Percentiles rank a stretch among this genome's conserved stretches.
Evolutionary conservation across 2,888 invertebrate genomes (phyloP).

Genomic region (Xanthorhoe spadicearia): DNA sequence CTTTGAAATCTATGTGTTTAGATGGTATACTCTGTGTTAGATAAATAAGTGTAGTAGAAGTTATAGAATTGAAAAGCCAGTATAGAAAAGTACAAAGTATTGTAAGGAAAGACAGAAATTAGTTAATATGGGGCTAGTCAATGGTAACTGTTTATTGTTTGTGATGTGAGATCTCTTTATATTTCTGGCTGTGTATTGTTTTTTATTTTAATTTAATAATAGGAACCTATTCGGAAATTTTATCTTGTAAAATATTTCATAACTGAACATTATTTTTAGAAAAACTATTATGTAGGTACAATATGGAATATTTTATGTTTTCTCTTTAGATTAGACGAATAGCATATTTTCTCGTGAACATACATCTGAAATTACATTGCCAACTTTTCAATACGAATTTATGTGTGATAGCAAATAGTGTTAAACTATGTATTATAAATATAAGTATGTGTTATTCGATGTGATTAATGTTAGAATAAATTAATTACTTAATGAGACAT

Average conservation of each 20-base stretch:
- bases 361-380: slow-evolving; percentile 37
- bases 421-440: slow-evolving; percentile 32
- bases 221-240: neutral
- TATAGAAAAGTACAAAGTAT: slow-evolving; percentile 46
- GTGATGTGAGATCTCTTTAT: slow-evolving; percentile 63
- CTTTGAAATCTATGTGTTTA: slow-evolving; percentile 53
- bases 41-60: slow-evolving; percentile 37
- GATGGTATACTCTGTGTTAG: slow-evolving; percentile 52
- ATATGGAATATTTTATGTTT: neutral
- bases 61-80: slow-evolving; percentile 32
- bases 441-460: slow-evolving; percentile 49
- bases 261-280: neutral
- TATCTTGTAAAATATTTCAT: neutral
- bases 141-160: slow-evolving; percentile 39
- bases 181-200: slow-evolving; percentile 67
- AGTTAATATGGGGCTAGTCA: slow-evolving; percentile 56
- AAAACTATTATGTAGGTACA: neutral
- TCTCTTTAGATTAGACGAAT: neutral
- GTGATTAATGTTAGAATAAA: slow-evolving; percentile 47
- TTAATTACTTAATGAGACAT: slow-evolving; percentile 44
- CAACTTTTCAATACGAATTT: slow-evolving; percentile 50
- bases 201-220: slow-evolving; percentile 45
- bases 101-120: slow-evolving; percentile 35
- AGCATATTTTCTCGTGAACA: slow-evolving; percentile 22
- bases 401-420: slow-evolving; percentile 47